phyloP scores from a whole-genome alignment of 2,888 invertebrate genomes.

The Andrena trimmerana region DNA sequence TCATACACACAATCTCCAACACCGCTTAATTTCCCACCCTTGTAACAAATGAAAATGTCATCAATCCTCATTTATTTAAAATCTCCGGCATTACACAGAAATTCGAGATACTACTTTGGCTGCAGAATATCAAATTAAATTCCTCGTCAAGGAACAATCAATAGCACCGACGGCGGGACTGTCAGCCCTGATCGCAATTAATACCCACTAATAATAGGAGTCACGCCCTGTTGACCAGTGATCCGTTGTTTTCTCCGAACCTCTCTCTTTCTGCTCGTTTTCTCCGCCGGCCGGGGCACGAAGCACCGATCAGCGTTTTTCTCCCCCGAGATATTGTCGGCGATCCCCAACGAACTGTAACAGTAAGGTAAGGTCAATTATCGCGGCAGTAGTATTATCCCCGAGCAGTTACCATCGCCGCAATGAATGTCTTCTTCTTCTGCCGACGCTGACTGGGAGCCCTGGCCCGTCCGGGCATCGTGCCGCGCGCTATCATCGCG shows the following conservation, averaged over 20 bases:
- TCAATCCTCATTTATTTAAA: too few species aligned
- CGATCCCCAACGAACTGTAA: conserved; percentile 43
- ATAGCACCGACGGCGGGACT: conserved; percentile 6
- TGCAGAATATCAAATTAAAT: not conserved
- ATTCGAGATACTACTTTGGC: too few species aligned
- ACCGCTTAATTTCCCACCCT: too few species aligned
- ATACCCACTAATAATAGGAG: conserved; percentile 23
- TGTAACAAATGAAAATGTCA: too few species aligned
- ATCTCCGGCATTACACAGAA: too few species aligned
- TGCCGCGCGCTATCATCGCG: conserved; percentile 15
- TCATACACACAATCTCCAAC: too few species aligned
- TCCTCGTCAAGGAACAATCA: conserved; percentile 21
- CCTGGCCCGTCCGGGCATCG: not conserved
- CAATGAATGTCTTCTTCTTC: conserved; percentile 50
- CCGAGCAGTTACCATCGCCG: conserved; percentile 13
- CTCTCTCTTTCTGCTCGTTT: not conserved
- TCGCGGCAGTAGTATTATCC: conserved; percentile 41
- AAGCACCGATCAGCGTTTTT: conserved; percentile 46
- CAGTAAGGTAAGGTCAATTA: conserved; percentile 42
- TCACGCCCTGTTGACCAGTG: conserved; percentile 30
- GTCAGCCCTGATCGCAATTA: conserved; percentile 40
- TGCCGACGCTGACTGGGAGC: not conserved
- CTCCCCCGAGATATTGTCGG: conserved; percentile 22
- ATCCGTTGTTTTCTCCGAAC: conserved; percentile 23
- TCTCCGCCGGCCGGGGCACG: not conserved